phyloP scores from a whole-genome alignment of 2,888 invertebrate species.

The Ariolimax columbianus region DNA sequence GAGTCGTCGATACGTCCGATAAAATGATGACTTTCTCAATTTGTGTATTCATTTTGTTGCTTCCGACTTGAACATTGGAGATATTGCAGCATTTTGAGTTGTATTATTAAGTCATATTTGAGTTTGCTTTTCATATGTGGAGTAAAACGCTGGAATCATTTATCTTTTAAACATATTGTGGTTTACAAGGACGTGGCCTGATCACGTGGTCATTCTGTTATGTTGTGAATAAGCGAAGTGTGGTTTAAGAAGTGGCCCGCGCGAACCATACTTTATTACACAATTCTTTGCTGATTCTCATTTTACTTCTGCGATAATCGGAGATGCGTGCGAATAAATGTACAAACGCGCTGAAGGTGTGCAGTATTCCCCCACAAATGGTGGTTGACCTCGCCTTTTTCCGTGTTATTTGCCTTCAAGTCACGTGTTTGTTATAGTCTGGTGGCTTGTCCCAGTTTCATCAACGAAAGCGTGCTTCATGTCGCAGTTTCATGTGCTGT shows the following conservation, averaged over 20 bases:
- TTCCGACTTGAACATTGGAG: slow-evolving; percentile 29
- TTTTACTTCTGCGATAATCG: neutral
- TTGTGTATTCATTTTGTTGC: slow-evolving; percentile 21
- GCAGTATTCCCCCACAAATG: neutral
- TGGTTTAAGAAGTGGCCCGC: slow-evolving; percentile 20
- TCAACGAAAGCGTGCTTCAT: slow-evolving; percentile 37
- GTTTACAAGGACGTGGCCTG: slow-evolving; percentile 69
- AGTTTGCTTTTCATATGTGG: slow-evolving; percentile 16
- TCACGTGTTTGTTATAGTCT: slow-evolving; percentile 50
- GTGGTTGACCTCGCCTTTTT: slow-evolving; percentile 25
- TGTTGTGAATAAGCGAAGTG: slow-evolving; percentile 39
- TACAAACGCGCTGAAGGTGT: neutral
- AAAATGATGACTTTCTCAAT: slow-evolving; percentile 36
- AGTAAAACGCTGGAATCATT: neutral
- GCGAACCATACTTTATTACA: neutral
- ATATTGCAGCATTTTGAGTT: slow-evolving; percentile 20
- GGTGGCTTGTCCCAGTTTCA: slow-evolving; percentile 46
- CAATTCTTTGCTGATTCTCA: neutral
- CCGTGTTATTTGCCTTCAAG: slow-evolving; percentile 36
- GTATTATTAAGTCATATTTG: neutral
- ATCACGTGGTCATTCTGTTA: slow-evolving; percentile 69
- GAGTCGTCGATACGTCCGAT: slow-evolving; percentile 14
- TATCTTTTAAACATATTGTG: slow-evolving; percentile 27
- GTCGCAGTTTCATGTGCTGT: neutral
- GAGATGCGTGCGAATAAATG: neutral